Conservation (phyloP, 2,888 invertebrate genomes). For the Chorisops tibialis region DNA sequence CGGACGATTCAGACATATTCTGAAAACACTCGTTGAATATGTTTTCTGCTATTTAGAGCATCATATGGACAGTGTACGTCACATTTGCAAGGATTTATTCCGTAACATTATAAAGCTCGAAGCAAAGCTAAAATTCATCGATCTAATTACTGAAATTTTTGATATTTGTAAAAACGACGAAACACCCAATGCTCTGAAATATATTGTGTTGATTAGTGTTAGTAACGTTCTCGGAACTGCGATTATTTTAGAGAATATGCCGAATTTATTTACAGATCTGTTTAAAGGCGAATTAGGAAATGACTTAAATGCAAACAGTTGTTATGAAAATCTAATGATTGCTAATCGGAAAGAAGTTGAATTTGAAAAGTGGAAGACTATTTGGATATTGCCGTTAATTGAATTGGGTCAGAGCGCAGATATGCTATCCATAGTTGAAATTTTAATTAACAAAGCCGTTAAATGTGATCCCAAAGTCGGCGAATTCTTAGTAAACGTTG, state of each 20-base stretch:
- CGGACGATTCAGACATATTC: slow-evolving; percentile 44
- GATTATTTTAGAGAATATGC: slow-evolving; percentile 38
- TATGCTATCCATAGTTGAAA: slow-evolving; percentile 41
- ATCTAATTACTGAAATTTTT: slow-evolving; percentile 41
- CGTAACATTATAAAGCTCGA: slow-evolving; percentile 52
- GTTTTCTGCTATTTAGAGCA: slow-evolving; percentile 62
- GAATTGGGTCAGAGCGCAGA: slow-evolving; percentile 8
- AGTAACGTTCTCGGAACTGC: slow-evolving; percentile 41
- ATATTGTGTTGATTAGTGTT: slow-evolving; percentile 43
- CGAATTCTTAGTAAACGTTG: slow-evolving; percentile 37
- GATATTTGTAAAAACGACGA: slow-evolving; percentile 39
- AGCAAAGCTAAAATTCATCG: slow-evolving; percentile 38
- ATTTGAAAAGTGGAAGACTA: slow-evolving; percentile 51
- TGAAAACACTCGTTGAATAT: slow-evolving; percentile 49
- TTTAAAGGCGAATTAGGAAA: slow-evolving; percentile 40
- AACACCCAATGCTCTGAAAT: slow-evolving; percentile 40
- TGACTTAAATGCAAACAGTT: slow-evolving; percentile 54
- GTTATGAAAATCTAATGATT: slow-evolving; percentile 58
- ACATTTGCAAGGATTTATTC: slow-evolving; percentile 57
- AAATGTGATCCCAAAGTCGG: slow-evolving; percentile 42
- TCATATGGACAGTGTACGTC: slow-evolving; percentile 63
- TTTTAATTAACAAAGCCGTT: slow-evolving; percentile 44
- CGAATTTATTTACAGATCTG: slow-evolving; percentile 38
- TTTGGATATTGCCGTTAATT: slow-evolving; percentile 53
- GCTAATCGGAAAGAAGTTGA: slow-evolving; percentile 49